phyloP scores from a whole-genome alignment of 1,140 invertebrate genomes.

The Stegodyphus mimosarum region DNA sequence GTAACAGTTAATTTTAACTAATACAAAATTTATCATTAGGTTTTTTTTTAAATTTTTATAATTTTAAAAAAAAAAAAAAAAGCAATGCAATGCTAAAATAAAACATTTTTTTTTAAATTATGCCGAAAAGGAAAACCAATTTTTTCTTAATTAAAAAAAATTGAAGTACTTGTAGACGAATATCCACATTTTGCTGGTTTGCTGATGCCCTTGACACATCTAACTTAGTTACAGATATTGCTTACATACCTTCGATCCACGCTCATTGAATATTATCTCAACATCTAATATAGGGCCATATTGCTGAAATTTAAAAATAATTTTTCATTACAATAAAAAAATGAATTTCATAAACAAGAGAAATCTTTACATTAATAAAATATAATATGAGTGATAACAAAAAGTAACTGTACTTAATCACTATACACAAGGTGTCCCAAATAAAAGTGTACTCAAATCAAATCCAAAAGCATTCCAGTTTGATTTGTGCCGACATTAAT shows the following conservation, averaged over 20 bases:
- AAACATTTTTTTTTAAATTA: neutral
- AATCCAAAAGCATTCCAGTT: too few relatives aligned
- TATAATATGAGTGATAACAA: too few relatives aligned
- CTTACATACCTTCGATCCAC: slow-evolving; percentile 95
- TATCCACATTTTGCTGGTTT: slow-evolving; percentile 56
- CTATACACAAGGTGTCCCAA: too few relatives aligned
- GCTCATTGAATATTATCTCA: slow-evolving; percentile 99
- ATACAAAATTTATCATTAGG: too few relatives aligned
- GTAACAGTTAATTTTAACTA: too few relatives aligned
- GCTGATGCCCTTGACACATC: slow-evolving; percentile 58
- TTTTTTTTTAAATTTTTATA: too few relatives aligned
- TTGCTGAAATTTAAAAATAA: slow-evolving; percentile 79
- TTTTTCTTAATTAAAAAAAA: slow-evolving; percentile 1
- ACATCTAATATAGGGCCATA: slow-evolving; percentile 98
- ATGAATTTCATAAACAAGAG: slow-evolving; percentile 68
- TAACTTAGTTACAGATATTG: slow-evolving; percentile 45
- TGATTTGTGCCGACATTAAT: too few relatives aligned
- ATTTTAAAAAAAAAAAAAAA: too few relatives aligned
- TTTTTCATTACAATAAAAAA: slow-evolving; percentile 24
- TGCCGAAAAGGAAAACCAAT: too few relatives aligned
- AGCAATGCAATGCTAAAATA: neutral
- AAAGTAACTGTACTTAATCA: too few relatives aligned
- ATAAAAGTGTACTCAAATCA: too few relatives aligned
- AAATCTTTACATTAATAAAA: too few relatives aligned
- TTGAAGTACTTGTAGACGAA: slow-evolving; percentile 31